Evolutionary conservation across 2,888 invertebrate species (phyloP), one percentile per base, ranked within the genome.

Genomic region (Spilarctia lutea): DNA sequence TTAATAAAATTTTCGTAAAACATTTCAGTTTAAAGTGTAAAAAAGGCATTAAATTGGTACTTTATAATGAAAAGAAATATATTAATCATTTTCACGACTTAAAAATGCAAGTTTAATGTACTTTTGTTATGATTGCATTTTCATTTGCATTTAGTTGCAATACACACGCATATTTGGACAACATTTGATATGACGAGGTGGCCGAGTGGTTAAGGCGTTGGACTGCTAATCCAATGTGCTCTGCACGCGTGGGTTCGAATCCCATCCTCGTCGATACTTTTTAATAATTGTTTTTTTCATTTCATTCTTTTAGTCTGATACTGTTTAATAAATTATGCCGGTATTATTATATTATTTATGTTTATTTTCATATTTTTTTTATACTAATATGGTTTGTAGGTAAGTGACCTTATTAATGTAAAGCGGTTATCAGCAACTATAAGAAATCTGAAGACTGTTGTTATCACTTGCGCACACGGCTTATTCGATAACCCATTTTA

Each of bases 141-240:
- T 11, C 11, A 63, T 27, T 56, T 52, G 13, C 20, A 42, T 27
- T 7, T 60, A 39, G 3, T 27, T 42, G 13, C 60, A 72, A 27
- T 66, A 30, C 11, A 20, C 20, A 27, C 11, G 24, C 35, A 39
- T 39, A 30, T 73, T 73, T 73, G 20, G 10, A 11, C 0, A 6
- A 0, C 2, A 0, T 3, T 1, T 20, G 0, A 39, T 18, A 13
- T n/a, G 97, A 97, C 97, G 97, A 97, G 97, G 97, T 97, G 97
- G 97, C 97, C 97, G 97, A 97, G 97, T 97, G 97, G 97, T 97
- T 97, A 97, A 97, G 97, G 97, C 97, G 97, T 97, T 97, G 97
- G 97, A 97, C 97, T 97, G 97, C 97, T 97, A 97, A 97, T 97
- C 97, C 97, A 97, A 97, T 97, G 97, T 97, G 97, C 97, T 97